phyloP scores from a whole-genome alignment of 2,797 vertebrate species.

The Bradypodion pumilum region DNA sequence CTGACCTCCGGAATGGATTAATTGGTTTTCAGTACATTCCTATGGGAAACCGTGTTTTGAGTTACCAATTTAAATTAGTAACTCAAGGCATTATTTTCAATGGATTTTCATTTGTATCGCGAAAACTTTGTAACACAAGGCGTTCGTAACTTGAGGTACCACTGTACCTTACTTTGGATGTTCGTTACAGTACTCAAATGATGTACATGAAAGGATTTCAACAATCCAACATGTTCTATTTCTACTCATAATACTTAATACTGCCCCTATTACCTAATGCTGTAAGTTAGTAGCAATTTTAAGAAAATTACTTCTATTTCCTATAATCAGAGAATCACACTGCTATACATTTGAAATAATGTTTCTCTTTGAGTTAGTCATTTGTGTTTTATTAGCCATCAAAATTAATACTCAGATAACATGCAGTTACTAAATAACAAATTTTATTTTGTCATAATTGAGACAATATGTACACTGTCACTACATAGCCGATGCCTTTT shows the following conservation, averaged over 20 bases:
- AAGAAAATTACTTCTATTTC: background rate
- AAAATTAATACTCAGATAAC: background rate
- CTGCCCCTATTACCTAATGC: background rate
- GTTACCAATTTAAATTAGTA: no score
- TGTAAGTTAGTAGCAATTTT: background rate
- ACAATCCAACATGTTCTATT: background rate
- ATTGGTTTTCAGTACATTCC: no score
- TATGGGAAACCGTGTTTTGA: no score
- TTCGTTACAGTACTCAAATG: background rate
- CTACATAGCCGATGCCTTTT: background rate
- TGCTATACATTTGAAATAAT: background rate
- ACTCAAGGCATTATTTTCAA: no score
- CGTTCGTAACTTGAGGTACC: no score
- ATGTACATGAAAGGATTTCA: background rate
- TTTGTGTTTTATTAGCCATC: background rate
- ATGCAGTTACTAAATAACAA: constrained; percentile 1
- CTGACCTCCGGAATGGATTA: no score
- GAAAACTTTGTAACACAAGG: no score
- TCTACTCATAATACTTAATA: background rate
- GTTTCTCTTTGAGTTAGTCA: background rate
- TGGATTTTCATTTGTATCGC: no score
- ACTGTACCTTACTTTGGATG: no score
- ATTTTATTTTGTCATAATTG: constrained; percentile 24
- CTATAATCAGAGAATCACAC: background rate
- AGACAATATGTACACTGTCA: constrained; percentile 26